A percentile compares a stretch with the other conserved stretches of the same genome.
phyloP scores from a whole-genome alignment of 2,797 vertebrate genomes.

The Florisuga fusca region DNA sequence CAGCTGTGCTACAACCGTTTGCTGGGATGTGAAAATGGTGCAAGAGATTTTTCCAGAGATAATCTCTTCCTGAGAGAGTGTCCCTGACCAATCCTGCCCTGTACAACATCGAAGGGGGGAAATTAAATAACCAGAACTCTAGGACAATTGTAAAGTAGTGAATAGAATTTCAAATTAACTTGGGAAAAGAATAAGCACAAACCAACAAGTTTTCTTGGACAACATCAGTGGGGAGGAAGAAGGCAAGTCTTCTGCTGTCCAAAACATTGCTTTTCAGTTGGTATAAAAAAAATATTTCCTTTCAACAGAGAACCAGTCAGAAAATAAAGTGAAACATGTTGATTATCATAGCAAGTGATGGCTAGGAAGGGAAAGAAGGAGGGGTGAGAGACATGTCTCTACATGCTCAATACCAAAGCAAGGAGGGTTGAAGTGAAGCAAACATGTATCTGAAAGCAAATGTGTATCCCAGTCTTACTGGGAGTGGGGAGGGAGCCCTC shows the following conservation, averaged over 20 bases:
- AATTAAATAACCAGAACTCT: not conserved
- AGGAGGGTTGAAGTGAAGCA: not conserved
- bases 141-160: not conserved
- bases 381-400: not conserved
- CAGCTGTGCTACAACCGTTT: not conserved
- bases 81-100: not conserved
- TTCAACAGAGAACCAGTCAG: not conserved
- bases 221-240: not conserved
- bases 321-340: not conserved
- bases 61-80: not conserved
- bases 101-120: not conserved
- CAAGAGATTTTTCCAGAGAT: not conserved
- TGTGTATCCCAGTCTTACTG: not conserved
- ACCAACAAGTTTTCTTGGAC: not conserved
- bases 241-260: not conserved
- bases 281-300: not conserved
- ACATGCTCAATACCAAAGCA: not conserved
- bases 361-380: not conserved
- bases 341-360: not conserved
- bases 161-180: not conserved
- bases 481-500: not conserved
- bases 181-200: not conserved
- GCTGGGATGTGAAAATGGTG: not conserved
- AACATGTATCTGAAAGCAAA: not conserved
- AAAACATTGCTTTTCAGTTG: not conserved